phyloP scores from a whole-genome alignment of 1,140 invertebrate species.

The Lordiphosa stackelbergi region DNA sequence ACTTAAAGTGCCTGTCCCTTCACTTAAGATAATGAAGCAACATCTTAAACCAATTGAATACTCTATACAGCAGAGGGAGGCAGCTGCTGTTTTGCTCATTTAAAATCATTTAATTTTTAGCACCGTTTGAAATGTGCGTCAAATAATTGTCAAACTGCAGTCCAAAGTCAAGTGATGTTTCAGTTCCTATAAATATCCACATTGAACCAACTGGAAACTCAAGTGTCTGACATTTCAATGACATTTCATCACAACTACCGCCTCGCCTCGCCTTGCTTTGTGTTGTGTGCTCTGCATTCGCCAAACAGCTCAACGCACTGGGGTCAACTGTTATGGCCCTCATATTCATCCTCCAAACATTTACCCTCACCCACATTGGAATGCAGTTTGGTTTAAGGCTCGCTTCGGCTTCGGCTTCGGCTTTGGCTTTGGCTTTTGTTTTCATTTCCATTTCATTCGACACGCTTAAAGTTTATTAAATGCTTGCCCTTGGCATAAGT shows the following conservation, averaged over 20 bases:
- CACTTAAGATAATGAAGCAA: too few species aligned
- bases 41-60: too few species aligned
- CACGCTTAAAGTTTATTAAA: conserved; percentile 38
- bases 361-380: conserved; percentile 33
- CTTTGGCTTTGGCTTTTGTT: too few species aligned
- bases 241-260: conserved; percentile 33
- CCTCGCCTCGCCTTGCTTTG: neutral
- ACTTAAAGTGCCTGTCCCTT: too few species aligned
- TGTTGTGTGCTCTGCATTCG: conserved; percentile 46
- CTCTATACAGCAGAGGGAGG: too few species aligned
- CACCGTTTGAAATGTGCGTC: too few species aligned
- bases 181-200: too few species aligned
- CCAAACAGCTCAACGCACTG: neutral
- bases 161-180: too few species aligned
- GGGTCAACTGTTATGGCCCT: conserved; percentile 9
- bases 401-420: neutral
- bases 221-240: conserved; percentile 53
- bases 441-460: conserved; percentile 14
- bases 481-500: conserved; percentile 30
- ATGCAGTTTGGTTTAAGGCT: conserved; percentile 22
- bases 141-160: too few species aligned
- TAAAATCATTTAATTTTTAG: too few species aligned
- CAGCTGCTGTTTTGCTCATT: too few species aligned
- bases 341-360: conserved; percentile 14
- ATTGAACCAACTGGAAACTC: neutral